These are phyloP conservation scores for Bruchidius siliquastri DNA, from an alignment of 2,888 invertebrate species.

Conservation along the genomic window DNA sequence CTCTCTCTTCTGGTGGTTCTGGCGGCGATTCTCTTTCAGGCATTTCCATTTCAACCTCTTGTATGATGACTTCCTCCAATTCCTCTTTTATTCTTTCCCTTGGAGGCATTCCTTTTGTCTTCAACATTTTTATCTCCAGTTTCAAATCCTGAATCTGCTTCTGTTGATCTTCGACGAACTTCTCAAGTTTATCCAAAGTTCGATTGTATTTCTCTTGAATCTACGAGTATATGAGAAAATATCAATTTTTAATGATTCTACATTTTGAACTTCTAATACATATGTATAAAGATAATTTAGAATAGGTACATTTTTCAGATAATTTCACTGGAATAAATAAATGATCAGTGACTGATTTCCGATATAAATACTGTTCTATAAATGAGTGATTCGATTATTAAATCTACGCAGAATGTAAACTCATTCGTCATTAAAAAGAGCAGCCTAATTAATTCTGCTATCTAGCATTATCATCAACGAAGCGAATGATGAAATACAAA, in stretches of 20 bases:
- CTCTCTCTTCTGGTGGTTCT: constrained; percentile 13
- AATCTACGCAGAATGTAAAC: no score
- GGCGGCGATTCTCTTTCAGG: constrained; percentile 13
- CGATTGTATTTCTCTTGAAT: constrained; percentile 36
- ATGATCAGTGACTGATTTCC: no score
- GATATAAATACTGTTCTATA: no score
- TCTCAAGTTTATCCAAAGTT: constrained; percentile 45
- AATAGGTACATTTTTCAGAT: no score
- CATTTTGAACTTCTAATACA: background rate
- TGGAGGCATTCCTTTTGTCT: constrained; percentile 35
- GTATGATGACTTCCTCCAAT: constrained; percentile 7
- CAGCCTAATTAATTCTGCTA: no score
- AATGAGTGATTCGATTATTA: no score
- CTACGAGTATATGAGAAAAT: constrained; percentile 11
- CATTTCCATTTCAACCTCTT: constrained; percentile 16
- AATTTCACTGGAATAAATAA: no score
- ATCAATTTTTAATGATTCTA: background rate
- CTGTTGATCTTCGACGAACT: constrained; percentile 42
- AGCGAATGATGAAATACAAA: no score
- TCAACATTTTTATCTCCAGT: constrained; percentile 37
- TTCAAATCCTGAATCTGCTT: constrained; percentile 38
- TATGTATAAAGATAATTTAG: no score
- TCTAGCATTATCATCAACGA: no score
- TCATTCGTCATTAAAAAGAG: no score
- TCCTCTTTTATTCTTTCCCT: constrained; percentile 17